phyloP scores from a whole-genome alignment of 2,113 vertebrate species.

The Ophthalmolycus amberensis region DNA sequence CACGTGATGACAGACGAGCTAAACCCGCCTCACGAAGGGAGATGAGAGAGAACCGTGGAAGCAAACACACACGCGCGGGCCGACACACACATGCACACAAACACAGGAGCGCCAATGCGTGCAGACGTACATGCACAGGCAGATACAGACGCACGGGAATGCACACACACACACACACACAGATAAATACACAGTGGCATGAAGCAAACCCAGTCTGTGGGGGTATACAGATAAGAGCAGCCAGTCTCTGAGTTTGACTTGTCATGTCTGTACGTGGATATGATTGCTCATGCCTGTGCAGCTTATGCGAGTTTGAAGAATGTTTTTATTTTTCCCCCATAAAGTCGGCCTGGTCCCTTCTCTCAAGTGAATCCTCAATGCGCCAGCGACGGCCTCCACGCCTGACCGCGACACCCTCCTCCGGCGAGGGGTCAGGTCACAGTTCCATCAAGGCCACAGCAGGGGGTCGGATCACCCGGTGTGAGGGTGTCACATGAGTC shows the following conservation, averaged over 20 bases:
- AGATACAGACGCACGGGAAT: slow-evolving; percentile 59
- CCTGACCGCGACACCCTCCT: slow-evolving; percentile 48
- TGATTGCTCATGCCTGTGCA: slow-evolving; percentile 76
- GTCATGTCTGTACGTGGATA: slow-evolving; percentile 67
- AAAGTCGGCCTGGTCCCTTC: slow-evolving; percentile 59
- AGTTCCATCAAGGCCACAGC: slow-evolving; percentile 83
- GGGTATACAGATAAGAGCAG: slow-evolving; percentile 59
- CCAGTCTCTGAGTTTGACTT: slow-evolving; percentile 74
- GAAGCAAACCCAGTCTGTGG: slow-evolving; percentile 71
- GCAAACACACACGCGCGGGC: slow-evolving; percentile 34
- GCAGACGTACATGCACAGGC: slow-evolving; percentile 73
- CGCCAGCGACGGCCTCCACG: slow-evolving; percentile 37
- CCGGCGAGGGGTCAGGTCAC: slow-evolving; percentile 50
- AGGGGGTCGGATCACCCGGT: slow-evolving; percentile 58
- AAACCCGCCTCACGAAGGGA: slow-evolving; percentile 61
- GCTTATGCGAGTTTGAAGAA: slow-evolving; percentile 46
- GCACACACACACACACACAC: slow-evolving; percentile 26
- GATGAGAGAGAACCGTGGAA: slow-evolving; percentile 55
- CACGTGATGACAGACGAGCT: slow-evolving; percentile 69
- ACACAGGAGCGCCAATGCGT: slow-evolving; percentile 57
- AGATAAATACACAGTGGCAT: slow-evolving; percentile 54
- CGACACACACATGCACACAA: slow-evolving; percentile 59
- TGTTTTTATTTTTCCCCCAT: slow-evolving; percentile 32
- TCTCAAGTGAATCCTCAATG: slow-evolving; percentile 57
- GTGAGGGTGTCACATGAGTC: slow-evolving; percentile 63